phyloP scores from a whole-genome alignment of 2,113 vertebrate species.

The Oreotragus oreotragus region DNA sequence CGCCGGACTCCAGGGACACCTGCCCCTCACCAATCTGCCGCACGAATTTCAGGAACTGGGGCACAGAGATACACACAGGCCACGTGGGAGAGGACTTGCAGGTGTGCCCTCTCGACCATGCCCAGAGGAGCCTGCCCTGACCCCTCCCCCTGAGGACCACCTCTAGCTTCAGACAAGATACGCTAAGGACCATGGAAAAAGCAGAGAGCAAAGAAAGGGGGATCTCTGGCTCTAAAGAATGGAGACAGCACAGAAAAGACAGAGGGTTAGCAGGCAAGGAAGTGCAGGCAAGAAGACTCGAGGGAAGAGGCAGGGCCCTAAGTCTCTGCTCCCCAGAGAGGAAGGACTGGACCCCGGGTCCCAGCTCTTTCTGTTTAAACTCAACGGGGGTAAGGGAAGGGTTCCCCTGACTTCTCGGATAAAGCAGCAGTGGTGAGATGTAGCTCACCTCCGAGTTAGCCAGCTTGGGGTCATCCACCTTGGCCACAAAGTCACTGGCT shows the following conservation, averaged over 20 bases:
- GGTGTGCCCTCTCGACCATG: conserved; percentile 41
- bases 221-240: not conserved
- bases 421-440: not conserved
- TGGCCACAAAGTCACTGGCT: conserved; percentile 94
- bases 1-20: conserved; percentile 91
- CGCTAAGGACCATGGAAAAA: not conserved
- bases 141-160: conserved; percentile 29
- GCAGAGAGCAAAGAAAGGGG: not conserved
- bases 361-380: not conserved
- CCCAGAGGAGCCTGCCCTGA: conserved; percentile 28
- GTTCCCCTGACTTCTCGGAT: not conserved
- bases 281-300: not conserved
- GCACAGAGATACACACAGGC: conserved; percentile 84
- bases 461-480: conserved; percentile 95
- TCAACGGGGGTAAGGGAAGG: not conserved
- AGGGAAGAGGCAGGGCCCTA: not conserved
- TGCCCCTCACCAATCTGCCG: conserved; percentile 98
- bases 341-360: not conserved
- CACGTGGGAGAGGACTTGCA: conserved; percentile 70
- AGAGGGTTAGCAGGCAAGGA: not conserved
- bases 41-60: conserved; percentile 99
- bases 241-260: not conserved
- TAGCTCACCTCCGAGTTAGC: conserved; percentile 93
- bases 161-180: not conserved
- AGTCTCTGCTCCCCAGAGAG: not conserved